Base-by-base conservation (phyloP, 2,888 invertebrate genomes). In the Pristionchus maxplancki region DNA sequence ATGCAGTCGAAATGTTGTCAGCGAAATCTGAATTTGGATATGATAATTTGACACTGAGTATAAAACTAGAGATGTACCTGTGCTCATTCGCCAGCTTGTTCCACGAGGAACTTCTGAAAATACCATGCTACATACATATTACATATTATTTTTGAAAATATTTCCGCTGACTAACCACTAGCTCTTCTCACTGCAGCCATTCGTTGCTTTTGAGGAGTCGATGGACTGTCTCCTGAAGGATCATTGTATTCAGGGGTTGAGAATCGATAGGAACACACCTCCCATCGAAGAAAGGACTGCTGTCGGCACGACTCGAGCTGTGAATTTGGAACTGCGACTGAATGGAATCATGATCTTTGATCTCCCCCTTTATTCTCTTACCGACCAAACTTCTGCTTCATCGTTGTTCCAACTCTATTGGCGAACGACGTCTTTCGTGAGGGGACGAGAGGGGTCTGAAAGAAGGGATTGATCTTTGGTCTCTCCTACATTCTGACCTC, bases 361-460 rank as follows among this genome's bases (percentile, higher is more conserved):
- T 83, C 82, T 83, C 17, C 28, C 4, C 24, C 44, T 5, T 24
- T 1, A 34, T 20, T 15, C 24, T 9, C 82, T 83, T 5, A 83
- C 82, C 53, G 53, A 11, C 53, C 20, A 34, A 83, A 83, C n/a
- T 34, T 83, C 34, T 53, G 24, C 15, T 53, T 50, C 53, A 83
- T 53, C 1, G 50, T 83, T 1, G 50, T 53, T 31, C 82, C 82
- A 8, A 83, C 15, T 53, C 82, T 20, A 53, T 83, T 83, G 17
- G 82, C 82, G 53, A 83, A 83, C 3, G 82, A 83, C 34, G 82
- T 83, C 53, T 83, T 83, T 15, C 82, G 53, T 6, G 82, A 83
- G 8, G 82, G 82, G 0, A 83, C 53, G 24, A 53, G 53, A 11
- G 82, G 53, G 24, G 34, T 24, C 82, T 83, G 82, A 31, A 15